phyloP scores from a whole-genome alignment of 1,140 invertebrate genomes.

The Tribolium madens region DNA sequence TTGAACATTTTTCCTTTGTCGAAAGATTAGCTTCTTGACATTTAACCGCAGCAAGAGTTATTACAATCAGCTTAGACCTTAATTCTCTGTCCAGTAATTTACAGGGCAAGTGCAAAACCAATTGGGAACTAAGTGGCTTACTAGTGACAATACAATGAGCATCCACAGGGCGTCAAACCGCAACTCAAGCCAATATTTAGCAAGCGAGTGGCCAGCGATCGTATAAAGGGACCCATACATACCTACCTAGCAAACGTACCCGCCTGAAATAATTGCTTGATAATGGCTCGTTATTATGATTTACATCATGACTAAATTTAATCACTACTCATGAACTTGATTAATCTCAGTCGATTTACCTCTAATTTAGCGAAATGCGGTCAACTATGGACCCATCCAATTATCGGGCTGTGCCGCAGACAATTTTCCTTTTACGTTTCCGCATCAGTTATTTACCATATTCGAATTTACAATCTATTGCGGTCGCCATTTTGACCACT shows the following conservation, averaged over 20 bases:
- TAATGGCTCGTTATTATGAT: constrained; percentile 24
- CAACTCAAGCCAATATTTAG: constrained; percentile 36
- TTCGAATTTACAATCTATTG: too few relatives aligned
- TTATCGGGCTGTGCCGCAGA: not conserved
- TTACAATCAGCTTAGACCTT: constrained; percentile 15
- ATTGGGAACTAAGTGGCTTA: constrained; percentile 35
- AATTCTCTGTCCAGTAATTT: constrained; percentile 20
- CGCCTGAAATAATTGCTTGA: constrained; percentile 24
- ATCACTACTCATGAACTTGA: constrained; percentile 19
- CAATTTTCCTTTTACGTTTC: constrained; percentile 7
- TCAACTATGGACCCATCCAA: constrained; percentile 4
- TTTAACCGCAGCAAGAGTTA: not conserved
- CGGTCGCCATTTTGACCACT: too few relatives aligned
- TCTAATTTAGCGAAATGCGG: constrained; percentile 33
- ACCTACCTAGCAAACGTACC: not conserved
- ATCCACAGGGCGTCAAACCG: constrained; percentile 14
- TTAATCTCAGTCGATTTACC: constrained; percentile 29
- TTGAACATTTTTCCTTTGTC: not conserved
- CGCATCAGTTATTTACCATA: not conserved
- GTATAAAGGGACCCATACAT: not conserved
- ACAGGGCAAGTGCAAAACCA: constrained; percentile 5
- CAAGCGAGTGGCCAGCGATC: not conserved
- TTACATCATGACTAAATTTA: constrained; percentile 20
- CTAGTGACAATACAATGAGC: constrained; percentile 16
- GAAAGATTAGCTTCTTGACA: not conserved